A percentile compares a stretch with the other conserved stretches of the same genome.
Conservation (phyloP, 2,113 vertebrate species). For the Trogon melanurus region DNA sequence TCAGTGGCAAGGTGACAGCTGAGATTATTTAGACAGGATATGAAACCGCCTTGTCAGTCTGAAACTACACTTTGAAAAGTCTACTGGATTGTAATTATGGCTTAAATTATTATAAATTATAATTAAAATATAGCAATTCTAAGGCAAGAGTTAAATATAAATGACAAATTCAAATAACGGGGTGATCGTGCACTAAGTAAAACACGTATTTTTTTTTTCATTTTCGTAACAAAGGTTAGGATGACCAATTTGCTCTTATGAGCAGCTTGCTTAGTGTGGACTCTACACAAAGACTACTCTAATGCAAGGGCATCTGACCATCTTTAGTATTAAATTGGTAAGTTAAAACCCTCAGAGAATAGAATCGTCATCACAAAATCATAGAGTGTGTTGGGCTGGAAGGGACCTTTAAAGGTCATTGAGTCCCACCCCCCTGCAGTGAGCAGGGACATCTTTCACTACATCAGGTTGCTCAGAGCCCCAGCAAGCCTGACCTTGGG, state of each 20-base stretch:
- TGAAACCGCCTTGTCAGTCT: background rate
- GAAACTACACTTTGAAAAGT: background rate
- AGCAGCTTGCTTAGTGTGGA: background rate
- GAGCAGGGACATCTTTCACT: too few species aligned
- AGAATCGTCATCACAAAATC: too few species aligned
- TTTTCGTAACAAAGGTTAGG: background rate
- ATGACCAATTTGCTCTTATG: background rate
- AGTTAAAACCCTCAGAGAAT: background rate
- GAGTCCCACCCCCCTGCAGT: too few species aligned
- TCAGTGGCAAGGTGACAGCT: background rate
- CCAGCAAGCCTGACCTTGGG: too few species aligned
- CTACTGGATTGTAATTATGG: background rate
- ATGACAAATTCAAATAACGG: background rate
- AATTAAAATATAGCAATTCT: background rate
- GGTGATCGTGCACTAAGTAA: background rate
- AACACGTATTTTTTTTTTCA: background rate
- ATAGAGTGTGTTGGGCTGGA: too few species aligned
- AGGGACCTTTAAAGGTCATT: too few species aligned
- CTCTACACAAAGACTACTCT: background rate
- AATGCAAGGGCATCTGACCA: background rate
- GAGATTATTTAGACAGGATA: background rate
- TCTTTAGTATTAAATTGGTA: background rate
- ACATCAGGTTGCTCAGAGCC: too few species aligned
- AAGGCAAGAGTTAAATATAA: background rate
- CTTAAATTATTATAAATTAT: background rate